Conservation (phyloP, 2,113 vertebrate species). For the Indicator maculatus region DNA sequence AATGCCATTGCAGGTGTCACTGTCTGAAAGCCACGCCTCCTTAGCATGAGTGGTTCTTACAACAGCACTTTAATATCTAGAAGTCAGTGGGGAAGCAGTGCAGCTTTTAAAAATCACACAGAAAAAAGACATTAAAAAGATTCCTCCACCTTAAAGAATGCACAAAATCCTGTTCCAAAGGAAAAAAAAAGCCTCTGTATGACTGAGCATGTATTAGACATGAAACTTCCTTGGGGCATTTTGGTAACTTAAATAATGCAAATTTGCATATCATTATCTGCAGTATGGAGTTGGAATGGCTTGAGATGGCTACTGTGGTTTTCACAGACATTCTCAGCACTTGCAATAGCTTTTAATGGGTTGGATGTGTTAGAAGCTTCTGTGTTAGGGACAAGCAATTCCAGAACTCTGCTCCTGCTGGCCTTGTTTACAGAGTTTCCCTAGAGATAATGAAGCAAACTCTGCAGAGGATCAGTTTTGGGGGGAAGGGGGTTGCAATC, state of each 20-base stretch:
- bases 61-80: background rate
- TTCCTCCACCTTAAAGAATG: conserved; percentile 47
- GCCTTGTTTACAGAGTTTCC: background rate
- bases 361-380: background rate
- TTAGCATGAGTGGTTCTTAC: background rate
- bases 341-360: background rate
- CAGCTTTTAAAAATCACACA: conserved; percentile 5
- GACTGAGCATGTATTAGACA: background rate
- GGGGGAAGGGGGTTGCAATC: conserved; percentile 16
- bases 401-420: background rate
- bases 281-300: background rate
- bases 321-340: background rate
- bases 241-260: background rate
- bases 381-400: background rate
- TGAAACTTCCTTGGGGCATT: conserved; percentile 11
- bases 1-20: background rate
- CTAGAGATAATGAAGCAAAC: background rate
- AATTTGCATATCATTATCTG: background rate
- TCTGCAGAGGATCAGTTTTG: conserved; percentile 18
- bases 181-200: background rate
- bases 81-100: background rate
- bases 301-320: conserved; percentile 12
- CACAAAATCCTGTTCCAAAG: background rate
- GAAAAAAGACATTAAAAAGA: background rate
- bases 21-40: background rate